Base-by-base conservation (phyloP, 2,113 vertebrate species). In the Ardeotis arabs region DNA sequence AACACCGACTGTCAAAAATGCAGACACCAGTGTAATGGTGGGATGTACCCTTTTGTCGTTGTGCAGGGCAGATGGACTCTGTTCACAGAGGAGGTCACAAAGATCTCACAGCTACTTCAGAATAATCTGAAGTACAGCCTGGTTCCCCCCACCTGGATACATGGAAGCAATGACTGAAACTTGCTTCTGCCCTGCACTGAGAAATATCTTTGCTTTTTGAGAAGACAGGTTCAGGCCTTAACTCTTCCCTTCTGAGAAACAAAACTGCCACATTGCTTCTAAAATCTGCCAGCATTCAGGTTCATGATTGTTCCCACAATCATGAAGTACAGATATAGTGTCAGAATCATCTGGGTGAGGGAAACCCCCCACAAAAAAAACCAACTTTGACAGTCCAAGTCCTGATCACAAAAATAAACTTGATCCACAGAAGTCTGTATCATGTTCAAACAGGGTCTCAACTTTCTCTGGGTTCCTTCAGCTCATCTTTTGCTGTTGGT, bases 61-160 rank as follows among this genome's bases (percentile, higher is more conserved):
- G 59, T 33, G 50, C 64, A 67, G 39, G 39, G 37, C 52, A 78
- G 66, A 31, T 4, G 14, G 56, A 31, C 18, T 7, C 47, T 2
- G 1, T 19, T 56, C 62, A 59, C 10, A 14, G 14, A 22, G n/a
- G 66, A 79, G 83, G 35, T 55, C 52, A 84, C 0, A 0, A 56
- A n/a, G 47, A 70, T 13, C 59, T 85, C 68, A 16, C 29, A 52
- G 59, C 22, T 79, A 4, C 56, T 73, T 69, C 50, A 58, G 72
- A 37, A 49, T 72, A 66, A 20, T 37, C 3, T 68, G 68, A 69
- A 28, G 63, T 14, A 58, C 35, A 86, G 45, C 45, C 41, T 84
- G 53, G 12, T 45, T 76, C 7, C 27, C 72, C 58, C 22, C 31
- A 72, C 14, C 62, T 35, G 35, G 49, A 62, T 8, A 22, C 16